Percentiles rank a stretch among this genome's conserved stretches.
Evolutionary conservation across 2,888 invertebrate genomes (phyloP).

Genomic region (Morpho achilles): DNA sequence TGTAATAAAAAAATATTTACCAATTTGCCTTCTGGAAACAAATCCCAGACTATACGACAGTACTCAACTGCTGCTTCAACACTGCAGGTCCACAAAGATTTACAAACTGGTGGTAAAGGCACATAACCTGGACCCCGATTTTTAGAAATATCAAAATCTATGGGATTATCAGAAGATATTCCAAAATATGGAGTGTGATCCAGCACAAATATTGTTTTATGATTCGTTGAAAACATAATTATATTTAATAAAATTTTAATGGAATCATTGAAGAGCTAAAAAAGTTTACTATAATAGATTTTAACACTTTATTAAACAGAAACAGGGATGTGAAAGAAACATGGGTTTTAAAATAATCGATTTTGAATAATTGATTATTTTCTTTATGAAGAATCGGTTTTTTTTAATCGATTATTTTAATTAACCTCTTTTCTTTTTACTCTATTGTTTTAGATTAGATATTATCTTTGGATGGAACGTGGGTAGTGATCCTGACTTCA

Average conservation of each 20-base stretch:
- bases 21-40: constrained; percentile 94
- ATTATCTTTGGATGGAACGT: too few species aligned
- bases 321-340: too few species aligned
- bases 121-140: constrained; percentile 84
- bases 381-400: too few species aligned
- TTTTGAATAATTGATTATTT: too few species aligned
- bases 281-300: too few species aligned
- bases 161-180: constrained; percentile 88
- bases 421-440: too few species aligned
- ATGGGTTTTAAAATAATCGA: too few species aligned
- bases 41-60: constrained; percentile 97
- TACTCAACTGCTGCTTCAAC: constrained; percentile 98
- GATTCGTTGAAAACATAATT: constrained; percentile 85
- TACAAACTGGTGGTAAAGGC: constrained; percentile 90
- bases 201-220: constrained; percentile 97
- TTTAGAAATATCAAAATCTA: constrained; percentile 90
- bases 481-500: too few species aligned
- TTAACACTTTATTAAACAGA: too few species aligned
- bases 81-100: constrained; percentile 97
- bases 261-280: too few species aligned
- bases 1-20: constrained; percentile 56
- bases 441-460: too few species aligned
- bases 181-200: constrained; percentile 96
- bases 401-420: too few species aligned
- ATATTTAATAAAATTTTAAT: neutral